A percentile compares a stretch with the other conserved stretches of the same genome.
phyloP scores from a whole-genome alignment of 53 echinoderm and acorn worm genomes.

The Apostichopus leukothele region DNA sequence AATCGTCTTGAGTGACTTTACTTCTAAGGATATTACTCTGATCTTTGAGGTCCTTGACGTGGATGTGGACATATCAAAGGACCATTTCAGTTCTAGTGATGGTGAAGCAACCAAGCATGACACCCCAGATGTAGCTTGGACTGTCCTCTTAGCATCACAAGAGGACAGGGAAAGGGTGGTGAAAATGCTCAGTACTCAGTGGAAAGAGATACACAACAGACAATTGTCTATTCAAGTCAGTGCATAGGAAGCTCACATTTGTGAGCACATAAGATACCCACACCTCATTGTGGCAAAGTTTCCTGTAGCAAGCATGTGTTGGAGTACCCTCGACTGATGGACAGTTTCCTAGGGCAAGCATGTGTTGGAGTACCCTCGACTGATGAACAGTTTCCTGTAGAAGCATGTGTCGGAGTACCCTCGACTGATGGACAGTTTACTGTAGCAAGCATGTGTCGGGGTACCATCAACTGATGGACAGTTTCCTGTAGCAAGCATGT shows the following conservation, averaged over 20 bases:
- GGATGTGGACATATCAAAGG: conserved; percentile 85
- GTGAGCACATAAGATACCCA: too few species aligned
- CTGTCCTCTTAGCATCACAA: conserved; percentile 75
- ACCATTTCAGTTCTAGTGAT: conserved; percentile 69
- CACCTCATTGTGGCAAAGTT: too few species aligned
- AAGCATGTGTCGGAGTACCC: too few species aligned
- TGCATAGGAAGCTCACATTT: conserved; percentile 24
- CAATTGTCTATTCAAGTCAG: conserved; percentile 90
- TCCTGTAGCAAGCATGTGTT: too few species aligned
- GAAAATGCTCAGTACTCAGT: conserved; percentile 86
- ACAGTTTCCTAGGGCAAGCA: too few species aligned
- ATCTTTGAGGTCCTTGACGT: conserved; percentile 93
- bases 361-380: too few species aligned
- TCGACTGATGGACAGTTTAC: too few species aligned
- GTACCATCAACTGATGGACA: too few species aligned
- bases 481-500: too few species aligned
- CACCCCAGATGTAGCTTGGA: conserved; percentile 80
- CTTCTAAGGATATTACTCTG: conserved; percentile 79
- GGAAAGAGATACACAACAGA: conserved; percentile 72
- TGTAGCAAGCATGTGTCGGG: too few species aligned
- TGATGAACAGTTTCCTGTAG: too few species aligned
- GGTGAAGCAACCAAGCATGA: conserved; percentile 51
- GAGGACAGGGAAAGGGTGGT: conserved; percentile 89
- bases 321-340: too few species aligned
- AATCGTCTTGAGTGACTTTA: conserved; percentile 85